Conservation (phyloP, 2,113 vertebrate species). For the Heterochromis multidens region DNA sequence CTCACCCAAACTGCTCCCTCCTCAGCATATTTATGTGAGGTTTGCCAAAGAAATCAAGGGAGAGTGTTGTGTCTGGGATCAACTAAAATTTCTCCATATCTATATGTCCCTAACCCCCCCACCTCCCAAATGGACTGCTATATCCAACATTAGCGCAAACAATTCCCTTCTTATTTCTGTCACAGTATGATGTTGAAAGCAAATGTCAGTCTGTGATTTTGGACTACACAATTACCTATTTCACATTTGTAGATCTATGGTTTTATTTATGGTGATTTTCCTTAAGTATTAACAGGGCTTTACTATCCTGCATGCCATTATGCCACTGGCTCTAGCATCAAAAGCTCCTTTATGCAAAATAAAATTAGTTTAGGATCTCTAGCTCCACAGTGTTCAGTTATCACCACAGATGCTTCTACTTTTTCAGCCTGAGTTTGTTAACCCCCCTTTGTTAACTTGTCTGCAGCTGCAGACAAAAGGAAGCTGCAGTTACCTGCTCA, state of each 20-base stretch:
- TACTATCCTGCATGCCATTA: neutral
- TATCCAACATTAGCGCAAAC: neutral
- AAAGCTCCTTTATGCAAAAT: neutral
- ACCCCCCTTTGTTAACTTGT: neutral
- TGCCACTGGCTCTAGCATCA: no score
- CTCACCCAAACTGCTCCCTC: neutral
- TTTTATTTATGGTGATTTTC: neutral
- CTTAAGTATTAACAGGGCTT: neutral
- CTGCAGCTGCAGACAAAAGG: neutral
- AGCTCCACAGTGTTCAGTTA: neutral
- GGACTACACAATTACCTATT: neutral
- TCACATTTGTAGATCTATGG: neutral
- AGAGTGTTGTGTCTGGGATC: neutral
- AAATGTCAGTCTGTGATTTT: no score
- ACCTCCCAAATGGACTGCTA: neutral
- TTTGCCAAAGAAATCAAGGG: neutral
- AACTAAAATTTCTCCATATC: neutral
- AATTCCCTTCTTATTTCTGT: neutral
- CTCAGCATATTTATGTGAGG: neutral
- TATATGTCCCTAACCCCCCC: neutral
- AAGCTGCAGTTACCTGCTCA: conserved; percentile 79
- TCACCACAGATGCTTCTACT: neutral
- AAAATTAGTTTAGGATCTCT: neutral
- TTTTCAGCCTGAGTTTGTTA: neutral
- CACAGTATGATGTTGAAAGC: neutral